Base-by-base conservation (phyloP, 2,888 invertebrate genomes). In the Acrocyrtus sp. region DNA sequence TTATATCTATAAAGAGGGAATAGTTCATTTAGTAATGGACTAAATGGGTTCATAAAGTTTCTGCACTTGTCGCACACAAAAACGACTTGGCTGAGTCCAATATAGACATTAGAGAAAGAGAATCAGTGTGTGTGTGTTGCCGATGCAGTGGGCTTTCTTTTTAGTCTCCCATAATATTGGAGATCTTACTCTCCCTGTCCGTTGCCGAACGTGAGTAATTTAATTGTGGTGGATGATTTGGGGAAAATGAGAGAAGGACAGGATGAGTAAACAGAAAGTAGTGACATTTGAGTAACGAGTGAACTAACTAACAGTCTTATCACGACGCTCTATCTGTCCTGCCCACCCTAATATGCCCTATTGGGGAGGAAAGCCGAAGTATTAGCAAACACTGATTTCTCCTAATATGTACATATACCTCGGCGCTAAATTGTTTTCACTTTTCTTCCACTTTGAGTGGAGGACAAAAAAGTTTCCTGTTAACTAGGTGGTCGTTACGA, bases 171-270 rank as follows among this genome's bases (percentile, higher is more conserved):
- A n/a, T n/a, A n/a, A n/a, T n/a, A n/a, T n/a, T n/a, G n/a, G n/a
- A n/a, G n/a, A n/a, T n/a, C n/a, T n/a, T n/a, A n/a, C n/a, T n/a
- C n/a, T n/a, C n/a, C n/a, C n/a, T n/a, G 39, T 61, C 39, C 50
- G 15, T 24, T 61, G 34, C 58, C 58, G 17, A 22, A 47, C 26
- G 22, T 8, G 41, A 41, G 41, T 63, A 63, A 63, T 63, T 29
- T 63, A 63, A 63, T 63, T 63, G 63, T 19, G 53, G 63, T 41
- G 43, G 53, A 51, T 43, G 53, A 62, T 24, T 26, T 12, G 51
- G 26, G 39, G 10, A 61, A 41, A 51, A 62, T 48, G 60, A 53
- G 53, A 53, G 34, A 21, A 47, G n/a, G 2, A 3, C n/a, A n/a
- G n/a, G n/a, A n/a, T n/a, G 27, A 53, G 53, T 53, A 53, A 53